Base-by-base conservation (phyloP, 2,888 invertebrate genomes). In the Meloe dianella region DNA sequence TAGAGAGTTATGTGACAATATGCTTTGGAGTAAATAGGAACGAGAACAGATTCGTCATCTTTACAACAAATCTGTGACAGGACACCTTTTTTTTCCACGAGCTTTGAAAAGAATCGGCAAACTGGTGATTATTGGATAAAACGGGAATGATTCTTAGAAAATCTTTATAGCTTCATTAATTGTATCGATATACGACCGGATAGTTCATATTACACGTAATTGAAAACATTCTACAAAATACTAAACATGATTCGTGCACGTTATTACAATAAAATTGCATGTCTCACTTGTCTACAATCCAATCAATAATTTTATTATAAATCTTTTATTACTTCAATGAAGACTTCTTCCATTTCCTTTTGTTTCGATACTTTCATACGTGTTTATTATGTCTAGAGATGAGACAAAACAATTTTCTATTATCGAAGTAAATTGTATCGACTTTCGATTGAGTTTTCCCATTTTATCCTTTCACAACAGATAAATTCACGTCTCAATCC, bases 51-150 rank as follows among this genome's bases (percentile, higher is more conserved):
- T 54, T 54, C 54, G 54, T 54, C 54, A 54, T 54, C 54, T 54
- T 54, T 54, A 54, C 54, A 54, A 54, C 54, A 54, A 54, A 54
- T 54, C 54, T 54, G 54, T 54, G 24, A 54, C 10, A 54, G 54
- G 54, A 54, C 54, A 24, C 24, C 54, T 24, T 3, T 24, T 54
- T 54, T 9, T 10, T 0, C 9, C 7, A 8, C n/a, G 22, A 51
- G 20, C 10, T 51, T 54, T 24, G 12, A 24, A 54, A 54, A 24
- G 54, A 54, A 54, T 54, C 6, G 54, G 12, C 20, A 51, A 51
- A 51, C 47, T 22, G 54, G 12, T 54, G 24, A 54, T 54, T 54
- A 54, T 24, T 24, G 24, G 54, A 22, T 54, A 24, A 54, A 54
- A 14, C 5, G 1, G 24, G 20, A 14, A 24, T 54, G 54, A 54